A percentile compares a stretch with the other conserved stretches of the same genome.
phyloP scores from a whole-genome alignment of 2,888 invertebrate genomes.

The Trachelus tabidus region DNA sequence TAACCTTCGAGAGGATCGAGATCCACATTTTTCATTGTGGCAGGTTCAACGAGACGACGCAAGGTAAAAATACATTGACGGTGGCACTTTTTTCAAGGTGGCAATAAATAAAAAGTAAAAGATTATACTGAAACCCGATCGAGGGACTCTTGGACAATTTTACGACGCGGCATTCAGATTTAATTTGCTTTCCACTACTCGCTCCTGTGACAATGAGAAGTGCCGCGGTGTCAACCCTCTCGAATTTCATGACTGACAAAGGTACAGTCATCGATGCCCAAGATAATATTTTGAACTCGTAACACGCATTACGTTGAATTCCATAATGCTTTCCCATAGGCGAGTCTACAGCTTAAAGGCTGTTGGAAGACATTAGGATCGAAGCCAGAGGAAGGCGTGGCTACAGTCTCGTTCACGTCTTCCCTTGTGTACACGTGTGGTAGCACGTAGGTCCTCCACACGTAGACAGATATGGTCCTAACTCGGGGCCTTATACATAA shows the following conservation, averaged over 20 bases:
- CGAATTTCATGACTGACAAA: background rate
- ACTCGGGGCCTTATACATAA: conserved; percentile 50
- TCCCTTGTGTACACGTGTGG: background rate
- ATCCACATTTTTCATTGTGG: background rate
- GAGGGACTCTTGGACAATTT: background rate
- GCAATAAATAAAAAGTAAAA: background rate
- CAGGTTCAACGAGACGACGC: too few species aligned
- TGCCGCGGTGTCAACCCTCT: background rate
- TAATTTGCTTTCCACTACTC: background rate
- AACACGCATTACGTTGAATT: background rate
- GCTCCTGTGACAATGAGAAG: background rate
- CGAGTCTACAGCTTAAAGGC: background rate
- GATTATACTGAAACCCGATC: background rate
- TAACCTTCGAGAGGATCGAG: conserved; percentile 29
- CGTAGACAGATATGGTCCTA: conserved; percentile 22
- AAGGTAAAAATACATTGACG: too few species aligned
- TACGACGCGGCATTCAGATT: background rate
- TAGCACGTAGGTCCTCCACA: conserved; percentile 4
- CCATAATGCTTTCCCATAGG: background rate
- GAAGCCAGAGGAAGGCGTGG: conserved; percentile 31
- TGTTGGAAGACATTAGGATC: conserved; percentile 27
- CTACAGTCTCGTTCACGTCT: background rate
- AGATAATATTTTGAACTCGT: conserved; percentile 5
- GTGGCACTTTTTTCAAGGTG: too few species aligned
- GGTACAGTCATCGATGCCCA: background rate